These are phyloP conservation scores for Podarcis cretensis DNA, from an alignment of 2,113 vertebrate genomes.

Conservation along the genomic window DNA sequence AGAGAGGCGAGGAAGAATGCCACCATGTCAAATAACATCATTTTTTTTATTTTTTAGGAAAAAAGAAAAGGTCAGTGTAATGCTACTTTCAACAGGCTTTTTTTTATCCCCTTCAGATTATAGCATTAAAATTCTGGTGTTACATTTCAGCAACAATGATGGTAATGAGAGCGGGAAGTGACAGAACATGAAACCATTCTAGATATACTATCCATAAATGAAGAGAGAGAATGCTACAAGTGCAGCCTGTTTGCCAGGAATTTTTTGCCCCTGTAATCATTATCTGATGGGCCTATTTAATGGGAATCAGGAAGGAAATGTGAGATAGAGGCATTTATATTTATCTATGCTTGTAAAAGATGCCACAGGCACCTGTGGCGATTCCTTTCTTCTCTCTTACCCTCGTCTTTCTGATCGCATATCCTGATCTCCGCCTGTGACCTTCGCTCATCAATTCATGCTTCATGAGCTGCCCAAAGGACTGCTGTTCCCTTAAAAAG, in stretches of 20 bases:
- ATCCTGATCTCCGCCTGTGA: background rate
- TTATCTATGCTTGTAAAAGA: constrained; percentile 7
- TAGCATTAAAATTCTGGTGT: constrained; percentile 46
- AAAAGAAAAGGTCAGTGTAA: background rate
- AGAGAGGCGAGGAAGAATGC: background rate
- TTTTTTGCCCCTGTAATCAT: background rate
- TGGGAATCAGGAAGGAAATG: background rate
- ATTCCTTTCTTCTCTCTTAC: background rate
- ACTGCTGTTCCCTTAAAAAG: background rate
- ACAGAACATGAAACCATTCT: constrained; percentile 45
- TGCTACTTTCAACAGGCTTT: background rate
- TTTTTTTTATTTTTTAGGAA: too few relatives aligned
- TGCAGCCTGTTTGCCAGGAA: constrained; percentile 14
- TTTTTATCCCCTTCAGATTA: constrained; percentile 7
- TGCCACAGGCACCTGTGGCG: background rate
- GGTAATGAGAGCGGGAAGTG: constrained; percentile 56
- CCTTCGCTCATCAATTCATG: background rate
- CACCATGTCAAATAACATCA: constrained; percentile 17
- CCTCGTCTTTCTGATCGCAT: background rate
- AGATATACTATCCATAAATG: constrained; percentile 42
- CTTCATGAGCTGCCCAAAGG: background rate
- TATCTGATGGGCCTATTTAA: constrained; percentile 6
- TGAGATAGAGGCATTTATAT: constrained; percentile 27
- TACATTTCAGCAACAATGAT: constrained; percentile 45
- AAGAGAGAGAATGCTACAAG: constrained; percentile 21